Conservation (phyloP, 2,113 vertebrate genomes). For the Ictalurus furcatus region DNA sequence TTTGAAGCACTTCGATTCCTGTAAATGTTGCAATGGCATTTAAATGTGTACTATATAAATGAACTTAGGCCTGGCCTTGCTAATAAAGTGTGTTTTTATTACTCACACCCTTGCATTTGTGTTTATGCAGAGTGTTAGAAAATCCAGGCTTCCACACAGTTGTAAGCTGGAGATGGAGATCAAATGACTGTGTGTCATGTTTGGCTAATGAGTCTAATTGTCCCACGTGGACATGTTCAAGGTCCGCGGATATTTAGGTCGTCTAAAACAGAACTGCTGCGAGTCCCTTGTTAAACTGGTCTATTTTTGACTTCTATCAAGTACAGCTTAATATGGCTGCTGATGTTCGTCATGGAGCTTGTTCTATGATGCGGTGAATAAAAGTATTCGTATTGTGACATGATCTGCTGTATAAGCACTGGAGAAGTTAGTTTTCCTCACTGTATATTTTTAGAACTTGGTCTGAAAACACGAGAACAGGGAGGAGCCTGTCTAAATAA, state of each 20-base stretch:
- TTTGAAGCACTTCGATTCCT: neutral
- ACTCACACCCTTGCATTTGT: neutral
- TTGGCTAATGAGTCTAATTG: conserved; percentile 5
- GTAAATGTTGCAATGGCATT: neutral
- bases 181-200: neutral
- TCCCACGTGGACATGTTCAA: conserved; percentile 22
- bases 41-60: neutral
- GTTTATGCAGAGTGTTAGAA: neutral
- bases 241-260: conserved; percentile 38
- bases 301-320: conserved; percentile 45
- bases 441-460: conserved; percentile 15
- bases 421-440: neutral
- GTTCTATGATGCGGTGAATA: neutral
- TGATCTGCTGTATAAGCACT: neutral
- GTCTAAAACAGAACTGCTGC: conserved; percentile 11
- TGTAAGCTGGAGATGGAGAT: neutral
- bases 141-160: neutral
- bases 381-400: neutral
- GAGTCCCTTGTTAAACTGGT: conserved; percentile 17
- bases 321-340: neutral
- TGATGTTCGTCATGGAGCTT: neutral
- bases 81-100: neutral
- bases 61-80: neutral
- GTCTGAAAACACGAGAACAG: conserved; percentile 16
- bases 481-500: conserved; percentile 27